These are phyloP conservation scores for Gobiocypris rarus DNA, from an alignment of 2,113 vertebrate genomes.

Conservation along the genomic window DNA sequence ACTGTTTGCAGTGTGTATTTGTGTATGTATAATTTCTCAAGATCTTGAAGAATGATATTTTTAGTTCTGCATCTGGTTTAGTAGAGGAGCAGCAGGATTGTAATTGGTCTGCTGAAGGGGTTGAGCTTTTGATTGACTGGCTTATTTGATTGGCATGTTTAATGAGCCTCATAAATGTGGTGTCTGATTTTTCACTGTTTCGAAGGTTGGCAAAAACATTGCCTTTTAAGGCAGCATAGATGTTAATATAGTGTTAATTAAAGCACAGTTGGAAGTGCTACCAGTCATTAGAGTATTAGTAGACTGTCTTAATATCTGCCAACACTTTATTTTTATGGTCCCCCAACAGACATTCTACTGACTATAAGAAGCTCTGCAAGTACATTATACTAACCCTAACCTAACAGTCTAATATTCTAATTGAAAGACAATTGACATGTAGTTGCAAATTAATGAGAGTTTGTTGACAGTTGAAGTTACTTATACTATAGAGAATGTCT, in stretches of 20 bases:
- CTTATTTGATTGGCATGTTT: not conserved
- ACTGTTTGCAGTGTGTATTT: not conserved
- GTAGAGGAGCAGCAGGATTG: not conserved
- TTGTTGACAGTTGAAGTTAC: no score
- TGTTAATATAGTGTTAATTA: not conserved
- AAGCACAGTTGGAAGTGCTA: not conserved
- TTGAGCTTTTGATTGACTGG: not conserved
- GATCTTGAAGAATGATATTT: not conserved
- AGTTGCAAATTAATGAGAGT: no score
- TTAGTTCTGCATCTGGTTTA: constrained; percentile 22
- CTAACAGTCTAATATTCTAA: no score
- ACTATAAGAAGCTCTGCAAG: no score
- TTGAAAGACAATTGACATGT: no score
- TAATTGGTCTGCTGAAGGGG: not conserved
- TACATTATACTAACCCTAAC: no score
- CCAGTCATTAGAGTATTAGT: no score
- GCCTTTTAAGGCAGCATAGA: not conserved
- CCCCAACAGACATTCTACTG: no score
- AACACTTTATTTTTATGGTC: no score
- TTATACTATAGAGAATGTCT: no score
- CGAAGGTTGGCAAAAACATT: not conserved
- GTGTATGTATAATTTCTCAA: not conserved
- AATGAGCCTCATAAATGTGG: constrained; percentile 6
- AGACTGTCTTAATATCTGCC: no score
- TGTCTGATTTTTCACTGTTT: constrained; percentile 17